Conservation (phyloP, 1,140 invertebrate species). For the Lucilia cuprina region DNA sequence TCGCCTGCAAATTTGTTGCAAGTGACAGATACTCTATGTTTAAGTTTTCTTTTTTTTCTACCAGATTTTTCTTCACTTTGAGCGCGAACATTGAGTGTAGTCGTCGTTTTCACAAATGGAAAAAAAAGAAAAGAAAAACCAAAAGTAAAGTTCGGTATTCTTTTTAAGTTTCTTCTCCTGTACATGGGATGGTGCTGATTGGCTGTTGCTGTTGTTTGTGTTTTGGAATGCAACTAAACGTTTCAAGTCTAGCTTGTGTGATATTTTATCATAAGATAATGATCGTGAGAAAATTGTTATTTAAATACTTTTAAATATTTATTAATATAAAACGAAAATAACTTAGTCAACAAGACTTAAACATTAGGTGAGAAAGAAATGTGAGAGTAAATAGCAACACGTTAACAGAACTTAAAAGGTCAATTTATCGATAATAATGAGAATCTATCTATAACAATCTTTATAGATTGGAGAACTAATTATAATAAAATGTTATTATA, state of each 20-base stretch:
- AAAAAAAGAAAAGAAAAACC: not conserved
- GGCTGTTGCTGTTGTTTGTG: not conserved
- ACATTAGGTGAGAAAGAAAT: not conserved
- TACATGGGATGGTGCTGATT: constrained; percentile 18
- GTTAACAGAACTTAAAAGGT: not conserved
- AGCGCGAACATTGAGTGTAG: not conserved
- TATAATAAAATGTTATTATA: not conserved
- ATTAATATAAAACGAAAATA: constrained; percentile 16
- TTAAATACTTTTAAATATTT: constrained; percentile 31
- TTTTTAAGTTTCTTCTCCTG: constrained; percentile 16
- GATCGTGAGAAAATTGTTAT: constrained; percentile 29
- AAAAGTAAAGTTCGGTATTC: constrained; percentile 6
- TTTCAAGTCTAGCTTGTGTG: constrained; percentile 18
- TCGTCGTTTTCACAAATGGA: not conserved
- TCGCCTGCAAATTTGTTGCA: constrained; percentile 40
- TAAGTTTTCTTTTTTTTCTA: not conserved
- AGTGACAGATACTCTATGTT: constrained; percentile 40
- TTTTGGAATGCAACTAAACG: constrained; percentile 6
- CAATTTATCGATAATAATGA: not conserved
- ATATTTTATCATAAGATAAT: constrained; percentile 34
- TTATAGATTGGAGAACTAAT: not conserved
- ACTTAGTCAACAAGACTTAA: not conserved
- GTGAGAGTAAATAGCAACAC: not conserved
- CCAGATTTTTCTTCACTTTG: not conserved
- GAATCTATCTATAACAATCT: not conserved